phyloP scores from a whole-genome alignment of 2,888 invertebrate genomes.

The Diaphora mendica region DNA sequence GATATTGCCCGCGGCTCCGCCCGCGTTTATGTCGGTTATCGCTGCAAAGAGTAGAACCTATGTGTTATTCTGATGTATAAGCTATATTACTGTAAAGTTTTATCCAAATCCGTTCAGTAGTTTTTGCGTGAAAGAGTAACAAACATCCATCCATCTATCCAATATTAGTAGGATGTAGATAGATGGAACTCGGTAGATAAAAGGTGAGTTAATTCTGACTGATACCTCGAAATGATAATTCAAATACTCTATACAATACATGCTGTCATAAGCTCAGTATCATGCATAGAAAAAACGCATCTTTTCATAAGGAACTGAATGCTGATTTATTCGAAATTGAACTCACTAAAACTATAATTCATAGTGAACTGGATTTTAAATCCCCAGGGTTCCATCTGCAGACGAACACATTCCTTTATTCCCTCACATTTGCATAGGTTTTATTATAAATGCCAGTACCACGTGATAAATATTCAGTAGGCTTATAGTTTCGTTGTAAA shows the following conservation, averaged over 20 bases:
- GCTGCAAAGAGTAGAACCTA: too few species aligned
- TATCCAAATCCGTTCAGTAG: too few species aligned
- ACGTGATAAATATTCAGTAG: slow-evolving; percentile 53
- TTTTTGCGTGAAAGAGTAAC: too few species aligned
- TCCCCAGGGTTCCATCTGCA: slow-evolving; percentile 37
- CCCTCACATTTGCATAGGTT: slow-evolving; percentile 53
- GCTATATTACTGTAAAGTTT: too few species aligned
- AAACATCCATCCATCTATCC: too few species aligned
- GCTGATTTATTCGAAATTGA: not conserved
- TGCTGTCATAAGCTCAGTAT: not conserved
- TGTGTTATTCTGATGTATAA: too few species aligned
- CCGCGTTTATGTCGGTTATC: too few species aligned
- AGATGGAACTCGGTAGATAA: too few species aligned
- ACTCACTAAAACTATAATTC: slow-evolving; percentile 21
- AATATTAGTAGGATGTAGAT: too few species aligned
- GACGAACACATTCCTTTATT: slow-evolving; percentile 52
- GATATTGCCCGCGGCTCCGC: too few species aligned
- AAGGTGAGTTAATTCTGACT: too few species aligned
- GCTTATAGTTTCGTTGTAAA: slow-evolving; percentile 29
- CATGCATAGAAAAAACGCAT: not conserved
- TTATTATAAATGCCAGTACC: slow-evolving; percentile 51
- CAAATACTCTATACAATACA: not conserved
- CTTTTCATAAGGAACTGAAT: not conserved
- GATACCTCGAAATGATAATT: not conserved
- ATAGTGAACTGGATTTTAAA: slow-evolving; percentile 35